phyloP scores from a whole-genome alignment of 2,888 invertebrate species.

The Eubasilissa splendida region DNA sequence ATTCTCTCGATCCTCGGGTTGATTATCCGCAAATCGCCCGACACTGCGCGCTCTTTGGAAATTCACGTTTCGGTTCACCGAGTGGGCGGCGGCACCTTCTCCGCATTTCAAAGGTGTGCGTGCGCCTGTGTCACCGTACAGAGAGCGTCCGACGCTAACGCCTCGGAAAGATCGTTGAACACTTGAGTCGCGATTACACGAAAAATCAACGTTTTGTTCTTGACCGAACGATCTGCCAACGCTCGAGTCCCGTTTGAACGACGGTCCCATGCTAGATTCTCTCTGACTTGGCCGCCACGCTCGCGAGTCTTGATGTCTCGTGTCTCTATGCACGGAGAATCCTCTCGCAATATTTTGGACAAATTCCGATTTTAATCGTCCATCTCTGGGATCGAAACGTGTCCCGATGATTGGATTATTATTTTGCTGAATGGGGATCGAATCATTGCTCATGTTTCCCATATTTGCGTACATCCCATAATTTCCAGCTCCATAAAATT shows the following conservation, averaged over 20 bases:
- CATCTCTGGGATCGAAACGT: slow-evolving; percentile 10
- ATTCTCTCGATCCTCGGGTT: not conserved
- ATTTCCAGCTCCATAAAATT: no score
- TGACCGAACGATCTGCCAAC: slow-evolving; percentile 1
- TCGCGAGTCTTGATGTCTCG: not conserved
- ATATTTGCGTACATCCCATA: no score
- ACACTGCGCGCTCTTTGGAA: slow-evolving; percentile 36
- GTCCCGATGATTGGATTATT: not conserved
- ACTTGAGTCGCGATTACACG: not conserved
- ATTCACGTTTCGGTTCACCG: slow-evolving; percentile 1
- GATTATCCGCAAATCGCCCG: slow-evolving; percentile 6
- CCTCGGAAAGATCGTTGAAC: not conserved
- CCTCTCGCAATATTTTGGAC: not conserved
- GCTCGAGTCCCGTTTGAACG: slow-evolving; percentile 33
- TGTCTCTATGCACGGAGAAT: not conserved
- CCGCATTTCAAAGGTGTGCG: not conserved
- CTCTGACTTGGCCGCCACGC: not conserved
- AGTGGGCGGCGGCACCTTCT: not conserved
- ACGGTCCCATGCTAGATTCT: slow-evolving; percentile 27
- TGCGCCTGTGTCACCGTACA: not conserved
- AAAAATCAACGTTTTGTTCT: not conserved
- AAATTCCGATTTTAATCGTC: not conserved
- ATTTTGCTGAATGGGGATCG: not conserved
- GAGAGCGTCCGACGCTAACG: slow-evolving; percentile 16
- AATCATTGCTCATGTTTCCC: no score